Percentiles rank a stretch among this genome's conserved stretches.
Conservation (phyloP, 2,888 invertebrate genomes). For the Junonia oenone region DNA sequence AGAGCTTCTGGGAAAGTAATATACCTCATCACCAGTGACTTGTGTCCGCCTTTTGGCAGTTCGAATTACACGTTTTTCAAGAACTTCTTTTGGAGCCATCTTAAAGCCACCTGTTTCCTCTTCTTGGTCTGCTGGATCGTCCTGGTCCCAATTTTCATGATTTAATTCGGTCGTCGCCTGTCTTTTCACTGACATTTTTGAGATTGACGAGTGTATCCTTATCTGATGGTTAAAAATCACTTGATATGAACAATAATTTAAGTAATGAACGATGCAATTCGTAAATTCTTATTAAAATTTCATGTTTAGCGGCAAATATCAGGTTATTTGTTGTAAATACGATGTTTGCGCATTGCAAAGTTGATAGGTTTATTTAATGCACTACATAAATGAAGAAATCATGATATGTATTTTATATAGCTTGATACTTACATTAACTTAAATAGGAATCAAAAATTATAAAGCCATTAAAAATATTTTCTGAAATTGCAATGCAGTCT, state of each 20-base stretch:
- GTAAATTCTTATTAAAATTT: background rate
- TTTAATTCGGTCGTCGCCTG: conserved; percentile 86
- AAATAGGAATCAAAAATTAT: background rate
- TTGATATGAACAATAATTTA: background rate
- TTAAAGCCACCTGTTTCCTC: conserved; percentile 88
- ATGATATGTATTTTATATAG: background rate
- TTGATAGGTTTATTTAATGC: background rate
- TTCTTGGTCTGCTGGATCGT: conserved; percentile 77
- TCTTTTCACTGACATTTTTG: conserved; percentile 85
- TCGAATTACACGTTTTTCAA: conserved; percentile 88
- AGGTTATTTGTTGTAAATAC: background rate
- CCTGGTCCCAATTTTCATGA: conserved; percentile 92
- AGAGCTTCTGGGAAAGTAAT: too few relatives aligned
- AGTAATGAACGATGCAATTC: background rate
- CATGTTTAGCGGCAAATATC: background rate
- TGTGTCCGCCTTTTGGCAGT: conserved; percentile 84
- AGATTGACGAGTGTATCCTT: background rate
- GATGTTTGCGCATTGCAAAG: too few relatives aligned
- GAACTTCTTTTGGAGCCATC: conserved; percentile 81
- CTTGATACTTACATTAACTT: background rate
- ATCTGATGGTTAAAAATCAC: background rate
- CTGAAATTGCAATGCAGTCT: background rate
- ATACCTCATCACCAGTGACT: conserved; percentile 44
- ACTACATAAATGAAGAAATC: background rate
- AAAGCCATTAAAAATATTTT: background rate